Base-by-base conservation (phyloP, 2,113 vertebrate species). In the Collichthys lucidus region DNA sequence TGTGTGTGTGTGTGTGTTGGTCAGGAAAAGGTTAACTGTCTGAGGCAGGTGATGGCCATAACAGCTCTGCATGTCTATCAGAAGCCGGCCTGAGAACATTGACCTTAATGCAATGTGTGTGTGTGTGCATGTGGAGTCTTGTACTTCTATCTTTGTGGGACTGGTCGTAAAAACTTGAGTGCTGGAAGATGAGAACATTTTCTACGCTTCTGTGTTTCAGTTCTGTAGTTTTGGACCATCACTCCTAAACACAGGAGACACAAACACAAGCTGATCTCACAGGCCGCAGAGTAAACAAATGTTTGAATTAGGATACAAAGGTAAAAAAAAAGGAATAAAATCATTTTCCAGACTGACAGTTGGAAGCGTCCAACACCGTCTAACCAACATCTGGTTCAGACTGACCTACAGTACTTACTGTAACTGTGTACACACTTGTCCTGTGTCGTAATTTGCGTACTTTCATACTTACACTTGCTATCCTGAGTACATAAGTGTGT, bases 1-100 rank as follows among this genome's bases (percentile, higher is more conserved):
- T 40, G 20, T 69, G 5, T 40, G 20, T 42, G 2, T 46, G 65
- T 52, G 66, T 47, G 65, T 52, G 66, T 31, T 10, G 47, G 44
- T 65, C 40, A n/a, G 44, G 24, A 56, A 86, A 70, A 74, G 77
- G 73, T 81, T 71, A 74, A 80, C 40, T 46, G 59, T 74, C 60
- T 46, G 70, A 44, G 65, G 71, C 79, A 88, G 83, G 76, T 83
- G 86, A 76, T 24, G 68, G 62, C 35, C 67, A 49, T 50, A 55
- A 42, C 35, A 46, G 59, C 55, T 49, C 22, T 40, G 49, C 5
- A 0, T 49, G 15, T 57, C 14, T 55, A 24, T 79, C 61, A 63
- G n/a, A 56, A 40, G 68, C 20, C 46, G 17, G 40, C 7, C 64
- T 56, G 68, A 57, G 59, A 80, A 65, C 31, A n/a, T 17, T 84